These are phyloP conservation scores for Apeltes quadracus DNA, from an alignment of 2,113 vertebrate genomes.

Conservation along the genomic window DNA sequence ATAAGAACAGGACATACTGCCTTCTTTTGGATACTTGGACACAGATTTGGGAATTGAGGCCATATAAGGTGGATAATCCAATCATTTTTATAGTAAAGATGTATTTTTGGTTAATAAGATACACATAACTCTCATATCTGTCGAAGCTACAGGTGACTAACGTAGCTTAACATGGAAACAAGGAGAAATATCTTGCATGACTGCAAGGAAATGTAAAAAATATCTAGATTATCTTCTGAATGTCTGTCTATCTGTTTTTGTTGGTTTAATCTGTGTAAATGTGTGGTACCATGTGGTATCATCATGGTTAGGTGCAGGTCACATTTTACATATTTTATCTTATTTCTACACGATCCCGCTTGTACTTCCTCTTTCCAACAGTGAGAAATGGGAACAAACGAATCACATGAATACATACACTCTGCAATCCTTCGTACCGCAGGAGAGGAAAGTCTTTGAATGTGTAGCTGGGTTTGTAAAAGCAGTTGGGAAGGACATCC, in stretches of 20 bases:
- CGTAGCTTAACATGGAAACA: not conserved
- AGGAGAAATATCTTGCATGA: not conserved
- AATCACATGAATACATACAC: constrained; percentile 84
- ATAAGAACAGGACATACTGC: not conserved
- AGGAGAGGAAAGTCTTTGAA: constrained; percentile 84
- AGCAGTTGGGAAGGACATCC: constrained; percentile 85
- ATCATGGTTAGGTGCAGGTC: not conserved
- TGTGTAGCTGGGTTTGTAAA: constrained; percentile 90
- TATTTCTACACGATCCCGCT: too few relatives aligned
- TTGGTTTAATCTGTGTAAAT: not conserved
- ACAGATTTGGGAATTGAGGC: constrained; percentile 2
- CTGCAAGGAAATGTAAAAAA: not conserved
- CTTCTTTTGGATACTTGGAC: not conserved
- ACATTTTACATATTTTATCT: not conserved
- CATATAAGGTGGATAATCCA: not conserved
- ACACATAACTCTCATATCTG: not conserved
- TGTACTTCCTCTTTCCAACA: not conserved
- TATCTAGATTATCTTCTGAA: not conserved
- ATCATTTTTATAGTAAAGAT: not conserved
- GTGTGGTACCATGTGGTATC: not conserved
- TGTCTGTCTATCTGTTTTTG: not conserved
- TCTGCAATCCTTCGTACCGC: constrained; percentile 94
- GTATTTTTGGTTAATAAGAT: not conserved
- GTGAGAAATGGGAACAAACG: not conserved
- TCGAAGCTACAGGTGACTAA: not conserved